Conservation (phyloP, 2,113 vertebrate genomes). For the Dipodomys stephensi region DNA sequence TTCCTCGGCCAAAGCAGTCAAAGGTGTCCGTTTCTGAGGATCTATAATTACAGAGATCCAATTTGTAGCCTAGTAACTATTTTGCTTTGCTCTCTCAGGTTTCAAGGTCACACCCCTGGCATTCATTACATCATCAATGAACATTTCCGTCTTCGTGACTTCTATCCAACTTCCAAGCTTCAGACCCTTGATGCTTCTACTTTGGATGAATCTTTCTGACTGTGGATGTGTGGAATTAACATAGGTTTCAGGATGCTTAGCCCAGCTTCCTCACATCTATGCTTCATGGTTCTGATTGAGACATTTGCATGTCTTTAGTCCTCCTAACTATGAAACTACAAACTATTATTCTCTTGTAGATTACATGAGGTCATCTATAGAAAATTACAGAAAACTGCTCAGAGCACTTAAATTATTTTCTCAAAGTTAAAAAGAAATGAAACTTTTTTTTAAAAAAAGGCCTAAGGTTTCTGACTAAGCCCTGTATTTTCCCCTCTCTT, state of each 20-base stretch:
- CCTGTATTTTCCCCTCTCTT: neutral
- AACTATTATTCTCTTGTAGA: neutral
- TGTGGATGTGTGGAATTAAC: neutral
- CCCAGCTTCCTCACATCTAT: neutral
- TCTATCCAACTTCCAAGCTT: neutral
- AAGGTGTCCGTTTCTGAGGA: neutral
- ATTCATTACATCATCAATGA: too few relatives aligned
- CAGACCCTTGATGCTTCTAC: neutral
- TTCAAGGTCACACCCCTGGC: too few relatives aligned
- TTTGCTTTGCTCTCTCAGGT: neutral
- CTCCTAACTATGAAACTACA: neutral
- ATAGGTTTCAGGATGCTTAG: neutral
- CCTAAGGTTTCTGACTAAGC: neutral
- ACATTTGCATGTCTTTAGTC: neutral
- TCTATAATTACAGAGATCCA: neutral
- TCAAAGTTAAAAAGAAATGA: slow-evolving; percentile 44
- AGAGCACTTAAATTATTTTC: neutral
- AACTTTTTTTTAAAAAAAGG: neutral
- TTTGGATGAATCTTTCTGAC: neutral
- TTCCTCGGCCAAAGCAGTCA: neutral
- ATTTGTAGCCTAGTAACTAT: neutral
- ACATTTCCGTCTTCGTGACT: neutral
- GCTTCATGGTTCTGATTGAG: neutral
- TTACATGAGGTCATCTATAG: neutral
- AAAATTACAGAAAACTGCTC: neutral